Evolutionary conservation across 2,888 invertebrate genomes (phyloP).

Genomic region (Fabriciana adippe): DNA sequence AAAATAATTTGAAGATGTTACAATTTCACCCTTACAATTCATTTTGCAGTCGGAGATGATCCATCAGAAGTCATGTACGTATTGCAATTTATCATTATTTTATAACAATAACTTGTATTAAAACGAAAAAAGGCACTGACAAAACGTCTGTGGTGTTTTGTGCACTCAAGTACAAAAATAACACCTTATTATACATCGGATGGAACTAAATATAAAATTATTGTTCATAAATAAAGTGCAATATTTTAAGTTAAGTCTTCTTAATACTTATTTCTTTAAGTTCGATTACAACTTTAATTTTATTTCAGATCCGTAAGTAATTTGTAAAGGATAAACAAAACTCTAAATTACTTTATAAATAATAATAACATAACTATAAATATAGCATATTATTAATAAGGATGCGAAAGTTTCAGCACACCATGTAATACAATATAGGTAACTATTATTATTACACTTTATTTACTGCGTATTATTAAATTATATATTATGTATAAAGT

Average conservation of each 20-base stretch:
- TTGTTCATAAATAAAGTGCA: background rate
- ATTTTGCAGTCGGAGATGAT: conserved; percentile 43
- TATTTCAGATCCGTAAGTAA: conserved; percentile 34
- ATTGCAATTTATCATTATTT: background rate
- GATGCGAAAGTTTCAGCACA: background rate
- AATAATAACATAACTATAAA: background rate
- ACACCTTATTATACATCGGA: too few relatives aligned
- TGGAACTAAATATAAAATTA: background rate
- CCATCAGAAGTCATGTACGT: conserved; percentile 40
- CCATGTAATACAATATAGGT: conserved; percentile 1
- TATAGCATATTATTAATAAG: background rate
- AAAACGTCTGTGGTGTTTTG: too few relatives aligned
- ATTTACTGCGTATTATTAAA: too few relatives aligned
- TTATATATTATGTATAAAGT: too few relatives aligned
- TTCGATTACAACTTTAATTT: background rate
- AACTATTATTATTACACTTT: background rate
- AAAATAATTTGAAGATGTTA: background rate
- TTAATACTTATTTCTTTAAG: too few relatives aligned
- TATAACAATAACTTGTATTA: too few relatives aligned
- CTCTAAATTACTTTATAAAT: background rate
- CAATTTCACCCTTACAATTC: background rate
- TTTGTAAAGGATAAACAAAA: conserved; percentile 15
- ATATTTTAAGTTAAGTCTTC: background rate
- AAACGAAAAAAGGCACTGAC: too few relatives aligned
- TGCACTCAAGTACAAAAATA: too few relatives aligned